Base-by-base conservation (phyloP, 2,888 invertebrate genomes). In the Sphecodes monilicornis region DNA sequence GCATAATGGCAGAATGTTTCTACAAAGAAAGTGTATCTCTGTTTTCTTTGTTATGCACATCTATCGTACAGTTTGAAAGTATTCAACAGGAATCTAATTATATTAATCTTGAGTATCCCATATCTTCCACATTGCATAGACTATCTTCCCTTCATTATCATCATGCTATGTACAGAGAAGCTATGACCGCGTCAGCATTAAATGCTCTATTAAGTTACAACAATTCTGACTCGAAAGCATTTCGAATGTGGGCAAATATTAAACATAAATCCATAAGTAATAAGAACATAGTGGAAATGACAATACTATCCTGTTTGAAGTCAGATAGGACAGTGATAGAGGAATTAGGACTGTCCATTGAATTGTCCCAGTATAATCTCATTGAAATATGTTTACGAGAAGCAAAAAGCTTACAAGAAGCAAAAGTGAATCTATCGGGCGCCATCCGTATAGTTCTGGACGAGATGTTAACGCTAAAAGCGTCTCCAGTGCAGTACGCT, bases 231-330 rank as follows among this genome's bases (percentile, higher is more conserved):
- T 89, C 88, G 6, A 93, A 93, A 83, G 93, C 93, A n/a, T 93
- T 91, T 78, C 89, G 89, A 1, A 89, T 91, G 81, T 94, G 94
- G 94, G 77, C 90, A 1, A 88, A 76, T 39, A 91, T 94, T n/a
- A 94, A 94, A 60, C 80, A 91, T 4, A 91, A 93, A 74, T 78
- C 77, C 8, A 16, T 39, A 43, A 76, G 81, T 46, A 76, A 82
- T 0, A 80, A 88, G n/a, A 82, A 91, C 46, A 77, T 87, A 73
- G 69, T 75, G 68, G 75, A 85, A 10, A 78, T 86, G 80, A 82
- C 87, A 13, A 88, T 91, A 43, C 41, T 84, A 57, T 82, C 85
- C 22, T 94, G 92, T 76, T 87, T 94, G n/a, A 90, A 85, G 75
- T 75, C 43, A 0, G 91, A 93, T 41, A 66, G 72, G 36, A 70